Evolutionary conservation across 2,797 vertebrate genomes (phyloP).

Genomic region (Apogon hyalosoma): DNA sequence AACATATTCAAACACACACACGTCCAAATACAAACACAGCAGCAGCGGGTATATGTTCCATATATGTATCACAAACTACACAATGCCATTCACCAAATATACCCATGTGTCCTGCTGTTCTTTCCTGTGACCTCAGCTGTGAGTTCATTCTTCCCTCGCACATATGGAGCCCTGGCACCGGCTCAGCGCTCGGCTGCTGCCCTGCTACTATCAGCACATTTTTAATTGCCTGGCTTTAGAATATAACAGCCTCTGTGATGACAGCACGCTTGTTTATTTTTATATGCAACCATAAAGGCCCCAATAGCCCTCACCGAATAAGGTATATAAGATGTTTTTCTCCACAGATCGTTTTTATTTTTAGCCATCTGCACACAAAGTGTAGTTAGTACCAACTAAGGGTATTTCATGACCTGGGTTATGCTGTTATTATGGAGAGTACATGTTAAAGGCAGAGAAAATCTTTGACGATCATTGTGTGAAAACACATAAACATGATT

Average conservation of each 20-base stretch:
- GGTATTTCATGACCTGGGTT: slow-evolving; percentile 18
- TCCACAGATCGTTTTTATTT: slow-evolving; percentile 36
- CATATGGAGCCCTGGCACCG: slow-evolving; percentile 73
- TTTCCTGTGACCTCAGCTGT: slow-evolving; percentile 63
- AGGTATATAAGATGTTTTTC: slow-evolving; percentile 43
- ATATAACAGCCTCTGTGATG: slow-evolving; percentile 69
- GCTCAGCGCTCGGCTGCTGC: slow-evolving; percentile 64
- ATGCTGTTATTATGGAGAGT: slow-evolving; percentile 11
- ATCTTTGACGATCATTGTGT: slow-evolving; percentile 14
- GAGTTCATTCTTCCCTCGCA: slow-evolving; percentile 71
- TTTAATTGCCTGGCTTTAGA: slow-evolving; percentile 74
- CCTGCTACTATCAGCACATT: slow-evolving; percentile 78
- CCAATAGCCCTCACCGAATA: slow-evolving; percentile 38
- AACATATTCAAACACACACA: background rate
- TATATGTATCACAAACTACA: slow-evolving; percentile 6
- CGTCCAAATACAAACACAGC: slow-evolving; percentile 23
- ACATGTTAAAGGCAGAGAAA: slow-evolving; percentile 5
- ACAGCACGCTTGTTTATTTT: slow-evolving; percentile 78
- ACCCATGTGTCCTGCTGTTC: slow-evolving; percentile 50
- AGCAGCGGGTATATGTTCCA: background rate
- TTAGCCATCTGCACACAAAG: slow-evolving; percentile 45
- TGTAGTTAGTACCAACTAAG: slow-evolving; percentile 27
- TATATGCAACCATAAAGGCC: slow-evolving; percentile 67
- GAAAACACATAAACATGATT: slow-evolving; percentile 23
- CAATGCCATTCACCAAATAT: slow-evolving; percentile 42